Percentiles rank a stretch among this genome's conserved stretches.
Evolutionary conservation across 2,797 vertebrate species (phyloP).

Genomic region (Coracias cyanogaster): DNA sequence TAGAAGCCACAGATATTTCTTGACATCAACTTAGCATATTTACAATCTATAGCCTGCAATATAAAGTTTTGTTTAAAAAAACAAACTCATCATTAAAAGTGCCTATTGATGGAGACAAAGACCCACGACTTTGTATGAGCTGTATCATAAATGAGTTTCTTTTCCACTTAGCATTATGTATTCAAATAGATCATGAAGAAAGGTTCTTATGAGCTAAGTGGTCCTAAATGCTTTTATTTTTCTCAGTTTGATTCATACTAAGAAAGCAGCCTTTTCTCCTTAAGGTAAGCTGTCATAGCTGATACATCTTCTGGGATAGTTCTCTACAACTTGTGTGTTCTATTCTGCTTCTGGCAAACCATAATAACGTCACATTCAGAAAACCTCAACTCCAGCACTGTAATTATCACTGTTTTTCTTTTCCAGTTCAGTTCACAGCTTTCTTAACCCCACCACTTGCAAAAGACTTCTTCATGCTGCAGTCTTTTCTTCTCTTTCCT

Average conservation of each 20-base stretch:
- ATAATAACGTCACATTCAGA: slow-evolving; percentile 49
- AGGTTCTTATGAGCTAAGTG: neutral
- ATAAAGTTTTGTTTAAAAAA: neutral
- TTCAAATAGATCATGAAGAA: neutral
- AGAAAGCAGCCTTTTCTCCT: neutral
- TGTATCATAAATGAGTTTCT: neutral
- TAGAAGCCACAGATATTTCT: neutral
- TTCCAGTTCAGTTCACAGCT: slow-evolving; percentile 5
- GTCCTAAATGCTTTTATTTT: slow-evolving; percentile 26
- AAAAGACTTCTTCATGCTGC: neutral
- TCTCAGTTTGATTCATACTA: neutral
- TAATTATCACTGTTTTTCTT: slow-evolving; percentile 17
- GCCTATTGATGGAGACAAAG: neutral
- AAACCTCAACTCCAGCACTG: slow-evolving; percentile 16
- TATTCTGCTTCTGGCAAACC: slow-evolving; percentile 32
- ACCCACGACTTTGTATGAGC: neutral
- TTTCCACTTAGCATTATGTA: neutral
- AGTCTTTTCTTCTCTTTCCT: neutral
- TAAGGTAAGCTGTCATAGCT: slow-evolving; percentile 26
- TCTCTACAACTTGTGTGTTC: neutral
- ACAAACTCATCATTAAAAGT: neutral
- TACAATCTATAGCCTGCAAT: neutral
- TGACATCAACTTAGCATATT: neutral
- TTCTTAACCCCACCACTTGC: neutral
- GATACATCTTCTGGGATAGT: slow-evolving; percentile 18